Evolutionary conservation across 2,113 vertebrate species (phyloP), one percentile per base, ranked within the genome.

Genomic region (Pygathrix nemaeus): DNA sequence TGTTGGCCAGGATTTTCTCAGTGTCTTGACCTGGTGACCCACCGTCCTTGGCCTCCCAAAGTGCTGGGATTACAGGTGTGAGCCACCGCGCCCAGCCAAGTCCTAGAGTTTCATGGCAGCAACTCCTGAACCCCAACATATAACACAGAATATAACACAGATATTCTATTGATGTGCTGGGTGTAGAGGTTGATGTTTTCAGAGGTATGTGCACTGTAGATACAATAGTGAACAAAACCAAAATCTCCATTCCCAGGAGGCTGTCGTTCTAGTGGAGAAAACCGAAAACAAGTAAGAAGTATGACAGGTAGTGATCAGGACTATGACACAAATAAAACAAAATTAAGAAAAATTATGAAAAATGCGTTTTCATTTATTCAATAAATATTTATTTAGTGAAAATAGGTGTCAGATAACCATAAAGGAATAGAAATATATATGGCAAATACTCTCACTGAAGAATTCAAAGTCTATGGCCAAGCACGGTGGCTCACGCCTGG

Each of bases 11-110:
- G 12, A 32, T 64, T 27, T 27, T 64, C 61, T 64, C 61, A 1
- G 30, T 32, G 12, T 64, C 27, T 64, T 64, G 61, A 64, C 61
- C 27, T 6, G 12, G 30, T 64, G 61, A 64, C 30, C 61, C 4
- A 2, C 61, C 2, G 5, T 27, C 61, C 61, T 64, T 0, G 5
- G 61, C 61, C 11, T 30, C 61, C 61, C 61, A 64, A 32, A 64
- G 61, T 64, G 61, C 61, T 64, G 61, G 61, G 61, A 64, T 64
- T 32, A 32, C 61, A 64, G 27, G 2, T 30, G 11, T 64, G 27
- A 32, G 61, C 27, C 61, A 64, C 61, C 5, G 0, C 0, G 0
- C 61, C 27, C 0, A 12, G 27, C 61, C 12, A 14, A 89, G 18
- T 43, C 45, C 52, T 52, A 73, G 4, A 78, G n/a, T 79, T 80